phyloP scores from a whole-genome alignment of 2,113 vertebrate genomes.

The Cettia cetti region DNA sequence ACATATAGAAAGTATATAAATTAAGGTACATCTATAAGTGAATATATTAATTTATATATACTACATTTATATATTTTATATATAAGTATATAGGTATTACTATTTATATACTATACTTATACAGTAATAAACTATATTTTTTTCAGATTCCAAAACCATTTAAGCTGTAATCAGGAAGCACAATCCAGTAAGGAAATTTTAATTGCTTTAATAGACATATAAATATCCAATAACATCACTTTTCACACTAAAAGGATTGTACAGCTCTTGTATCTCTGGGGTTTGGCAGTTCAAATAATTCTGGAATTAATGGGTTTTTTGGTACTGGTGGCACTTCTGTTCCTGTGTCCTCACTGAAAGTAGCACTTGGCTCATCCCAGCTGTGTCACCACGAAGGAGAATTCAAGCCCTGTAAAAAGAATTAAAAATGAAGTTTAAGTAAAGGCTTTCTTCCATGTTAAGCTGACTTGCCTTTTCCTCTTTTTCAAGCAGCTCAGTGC shows the following conservation, averaged over 20 bases:
- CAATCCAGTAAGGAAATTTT: background rate
- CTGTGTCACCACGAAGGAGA: background rate
- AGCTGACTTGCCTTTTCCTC: background rate
- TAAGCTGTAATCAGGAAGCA: background rate
- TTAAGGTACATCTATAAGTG: background rate
- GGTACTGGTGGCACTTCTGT: background rate
- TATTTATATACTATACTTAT: background rate
- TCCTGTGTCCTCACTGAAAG: background rate
- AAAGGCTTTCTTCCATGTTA: background rate
- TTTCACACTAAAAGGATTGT: background rate
- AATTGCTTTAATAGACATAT: background rate
- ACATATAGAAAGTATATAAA: background rate
- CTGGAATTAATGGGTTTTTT: background rate
- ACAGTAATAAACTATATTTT: background rate
- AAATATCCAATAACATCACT: fast-evolving
- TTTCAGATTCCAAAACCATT: background rate
- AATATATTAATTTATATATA: background rate
- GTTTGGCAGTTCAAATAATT: background rate
- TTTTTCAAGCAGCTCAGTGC: fast-evolving
- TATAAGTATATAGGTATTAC: too few relatives aligned
- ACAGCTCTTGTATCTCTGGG: background rate
- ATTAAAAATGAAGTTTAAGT: background rate
- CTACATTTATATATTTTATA: too few relatives aligned
- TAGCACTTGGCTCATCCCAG: background rate
- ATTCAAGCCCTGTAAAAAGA: background rate